Evolutionary conservation across 1,140 invertebrate genomes (phyloP), one percentile per base, ranked within the genome.

Genomic region (Euura lappo): DNA sequence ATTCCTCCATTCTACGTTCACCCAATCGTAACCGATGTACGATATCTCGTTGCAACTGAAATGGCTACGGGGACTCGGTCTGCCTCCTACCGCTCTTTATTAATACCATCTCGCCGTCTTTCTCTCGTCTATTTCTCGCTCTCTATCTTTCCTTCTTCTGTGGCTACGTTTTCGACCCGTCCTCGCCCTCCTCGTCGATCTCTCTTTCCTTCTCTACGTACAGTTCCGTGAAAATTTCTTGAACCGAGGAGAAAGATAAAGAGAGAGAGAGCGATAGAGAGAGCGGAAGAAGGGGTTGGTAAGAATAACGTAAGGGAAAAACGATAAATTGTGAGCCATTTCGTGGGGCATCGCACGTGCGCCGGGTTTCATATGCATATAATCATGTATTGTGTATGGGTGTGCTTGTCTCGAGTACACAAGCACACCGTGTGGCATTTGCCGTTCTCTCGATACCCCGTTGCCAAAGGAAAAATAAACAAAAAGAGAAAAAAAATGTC

Each of bases 271-370:
- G 51, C 4, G 13, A 60, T 3, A 11, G 51, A 60, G 51, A 28
- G 28, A 60, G 6, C 51, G 51, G 28, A 60, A 60, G 51, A 60
- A 60, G 13, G 28, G 28, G 28, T 28, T 28, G 28, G 28, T 28
- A 28, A 28, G 28, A 28, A 28, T 28, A 28, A 28, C 28, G 28
- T 28, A 51, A 6, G 11, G 11, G 47, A 51, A 11, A 51, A 51
- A 60, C 51, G 51, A 60, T 60, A n/a, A 60, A 60, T 60, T 60
- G 51, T 60, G 13, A 60, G 51, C 51, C 51, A 60, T 60, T 60
- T 60, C 51, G 51, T 60, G 51, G 51, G 51, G 51, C 51, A 60
- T 60, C 51, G 51, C 51, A 60, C 51, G 51, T 60, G 51, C 51
- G 51, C 51, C 6, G 51, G 51, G 6, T 60, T 60, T 60, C 51